Percentiles rank a stretch among this genome's conserved stretches.
Conservation (phyloP, 2,797 vertebrate genomes). For the Gallinago stenura region DNA sequence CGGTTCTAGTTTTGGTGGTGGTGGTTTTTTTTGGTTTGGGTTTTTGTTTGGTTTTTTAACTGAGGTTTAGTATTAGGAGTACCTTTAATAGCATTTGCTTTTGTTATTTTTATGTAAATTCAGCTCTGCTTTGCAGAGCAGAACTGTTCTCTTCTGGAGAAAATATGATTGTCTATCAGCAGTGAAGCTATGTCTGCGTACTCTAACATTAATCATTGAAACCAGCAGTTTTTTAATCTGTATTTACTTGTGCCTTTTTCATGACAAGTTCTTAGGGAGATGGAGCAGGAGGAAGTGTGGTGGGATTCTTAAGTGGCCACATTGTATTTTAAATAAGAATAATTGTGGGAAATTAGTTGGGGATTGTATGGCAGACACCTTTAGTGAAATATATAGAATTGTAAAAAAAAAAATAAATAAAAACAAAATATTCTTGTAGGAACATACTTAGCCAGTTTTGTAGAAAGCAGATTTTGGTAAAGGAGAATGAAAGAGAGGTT, state of each 20-base stretch:
- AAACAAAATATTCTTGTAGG: background rate
- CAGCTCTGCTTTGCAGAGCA: background rate
- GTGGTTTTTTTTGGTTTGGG: background rate
- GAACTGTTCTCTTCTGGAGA: background rate
- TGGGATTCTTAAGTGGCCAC: fast-evolving
- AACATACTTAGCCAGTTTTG: background rate
- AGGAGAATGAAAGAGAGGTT: background rate
- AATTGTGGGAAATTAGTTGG: background rate
- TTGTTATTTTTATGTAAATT: constrained; percentile 8
- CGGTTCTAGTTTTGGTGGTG: background rate
- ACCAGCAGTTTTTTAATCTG: background rate
- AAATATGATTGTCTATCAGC: background rate
- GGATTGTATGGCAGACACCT: background rate
- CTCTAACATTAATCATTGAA: background rate
- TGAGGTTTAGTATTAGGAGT: background rate
- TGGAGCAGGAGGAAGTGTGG: background rate
- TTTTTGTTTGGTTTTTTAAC: background rate
- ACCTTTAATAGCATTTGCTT: background rate
- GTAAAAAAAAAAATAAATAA: too few relatives aligned
- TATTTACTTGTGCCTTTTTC: background rate
- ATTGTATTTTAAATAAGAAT: background rate
- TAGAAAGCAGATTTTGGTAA: background rate
- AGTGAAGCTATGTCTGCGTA: background rate
- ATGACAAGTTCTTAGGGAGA: background rate
- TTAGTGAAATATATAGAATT: background rate